A percentile compares a stretch with the other conserved stretches of the same genome.
Evolutionary conservation across 2,113 vertebrate genomes (phyloP).

Genomic region (Psammodynastes pulverulentus): DNA sequence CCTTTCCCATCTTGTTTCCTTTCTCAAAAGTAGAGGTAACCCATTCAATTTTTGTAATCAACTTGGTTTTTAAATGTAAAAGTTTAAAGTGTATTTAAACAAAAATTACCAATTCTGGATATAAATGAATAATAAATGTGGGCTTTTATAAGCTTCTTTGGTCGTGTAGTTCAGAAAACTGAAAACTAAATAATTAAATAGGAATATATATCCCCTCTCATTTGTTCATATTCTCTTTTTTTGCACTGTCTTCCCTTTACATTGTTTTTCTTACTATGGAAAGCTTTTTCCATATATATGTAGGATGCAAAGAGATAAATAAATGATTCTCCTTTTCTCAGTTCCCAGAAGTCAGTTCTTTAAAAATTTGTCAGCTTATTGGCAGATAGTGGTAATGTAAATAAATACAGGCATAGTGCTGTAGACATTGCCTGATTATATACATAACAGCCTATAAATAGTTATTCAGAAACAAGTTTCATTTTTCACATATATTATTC

Average conservation of each 20-base stretch:
- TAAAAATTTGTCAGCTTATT: neutral
- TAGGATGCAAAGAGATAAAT: neutral
- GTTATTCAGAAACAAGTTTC: neutral
- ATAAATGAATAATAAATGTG: neutral
- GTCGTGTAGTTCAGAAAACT: neutral
- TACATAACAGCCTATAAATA: neutral
- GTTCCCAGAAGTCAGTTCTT: neutral
- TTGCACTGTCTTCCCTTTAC: neutral
- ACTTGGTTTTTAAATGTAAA: neutral
- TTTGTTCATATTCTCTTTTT: neutral
- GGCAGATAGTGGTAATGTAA: neutral
- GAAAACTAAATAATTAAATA: neutral
- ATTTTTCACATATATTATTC: neutral
- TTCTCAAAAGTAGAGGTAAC: no score
- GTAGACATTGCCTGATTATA: neutral
- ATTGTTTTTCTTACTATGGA: neutral
- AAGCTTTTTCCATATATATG: neutral
- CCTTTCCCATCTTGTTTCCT: neutral
- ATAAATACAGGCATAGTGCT: neutral
- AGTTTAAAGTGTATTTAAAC: neutral
- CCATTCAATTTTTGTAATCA: neutral
- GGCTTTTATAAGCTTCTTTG: no score
- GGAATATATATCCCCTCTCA: neutral
- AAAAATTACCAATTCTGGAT: neutral
- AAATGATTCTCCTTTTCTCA: neutral